Conservation (phyloP, 2,888 invertebrate species). For the Mystacides longicornis region DNA sequence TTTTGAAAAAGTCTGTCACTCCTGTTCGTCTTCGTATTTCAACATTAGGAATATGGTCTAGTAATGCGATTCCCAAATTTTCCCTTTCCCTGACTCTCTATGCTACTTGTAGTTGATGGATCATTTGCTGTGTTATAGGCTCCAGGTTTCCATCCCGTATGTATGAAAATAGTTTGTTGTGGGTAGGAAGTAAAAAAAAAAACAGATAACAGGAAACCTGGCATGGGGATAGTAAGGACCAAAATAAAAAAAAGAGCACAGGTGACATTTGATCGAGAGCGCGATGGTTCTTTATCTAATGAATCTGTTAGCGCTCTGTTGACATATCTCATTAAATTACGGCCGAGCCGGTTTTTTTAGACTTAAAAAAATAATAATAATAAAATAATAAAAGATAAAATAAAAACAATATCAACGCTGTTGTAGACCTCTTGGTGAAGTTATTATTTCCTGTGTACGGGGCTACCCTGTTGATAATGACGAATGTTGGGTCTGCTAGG, state of each 20-base stretch:
- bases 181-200: too few species aligned
- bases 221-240: background rate
- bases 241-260: background rate
- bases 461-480: background rate
- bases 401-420: constrained; percentile 11
- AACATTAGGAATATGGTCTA: too few species aligned
- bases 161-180: too few species aligned
- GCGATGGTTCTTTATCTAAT: constrained; percentile 11
- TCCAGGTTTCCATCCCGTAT: too few species aligned
- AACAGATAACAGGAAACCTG: too few species aligned
- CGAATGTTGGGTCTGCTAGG: too few species aligned
- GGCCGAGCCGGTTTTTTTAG: constrained; percentile 10
- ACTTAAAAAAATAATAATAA: constrained; percentile 1
- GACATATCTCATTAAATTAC: constrained; percentile 16
- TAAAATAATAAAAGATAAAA: constrained; percentile 12
- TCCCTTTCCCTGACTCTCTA: too few species aligned
- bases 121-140: too few species aligned
- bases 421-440: constrained; percentile 24
- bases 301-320: constrained; percentile 20
- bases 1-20: too few species aligned
- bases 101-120: too few species aligned
- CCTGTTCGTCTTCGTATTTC: too few species aligned
- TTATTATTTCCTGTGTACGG: constrained; percentile 27
- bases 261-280: constrained; percentile 1
- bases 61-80: too few species aligned